Evolutionary conservation across 2,797 vertebrate species (phyloP).

Genomic region (Megalops cyprinoides): DNA sequence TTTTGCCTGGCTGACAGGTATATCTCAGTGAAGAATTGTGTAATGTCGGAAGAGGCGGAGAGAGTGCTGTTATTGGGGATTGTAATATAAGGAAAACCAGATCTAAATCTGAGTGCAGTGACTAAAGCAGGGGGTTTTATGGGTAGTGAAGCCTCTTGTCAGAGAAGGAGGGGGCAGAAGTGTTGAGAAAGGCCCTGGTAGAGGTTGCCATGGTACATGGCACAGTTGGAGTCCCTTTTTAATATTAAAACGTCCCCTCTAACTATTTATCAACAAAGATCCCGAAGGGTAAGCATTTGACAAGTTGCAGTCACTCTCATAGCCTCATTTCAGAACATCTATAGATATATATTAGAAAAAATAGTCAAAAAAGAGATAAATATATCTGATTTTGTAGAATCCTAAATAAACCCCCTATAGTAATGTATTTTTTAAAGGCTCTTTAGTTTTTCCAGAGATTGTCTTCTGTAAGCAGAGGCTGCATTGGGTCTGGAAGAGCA

Average conservation of each 20-base stretch:
- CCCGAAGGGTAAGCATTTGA: constrained; percentile 33
- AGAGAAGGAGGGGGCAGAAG: constrained; percentile 21
- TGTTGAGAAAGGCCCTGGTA: constrained; percentile 34
- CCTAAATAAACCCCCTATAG: background rate
- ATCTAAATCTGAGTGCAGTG: background rate
- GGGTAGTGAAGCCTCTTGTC: background rate
- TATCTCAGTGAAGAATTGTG: constrained; percentile 24
- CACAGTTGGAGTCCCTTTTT: constrained; percentile 45
- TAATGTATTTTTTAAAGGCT: constrained; percentile 28
- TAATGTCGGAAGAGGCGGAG: background rate
- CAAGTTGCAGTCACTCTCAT: constrained; percentile 27
- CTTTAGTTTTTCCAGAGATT: constrained; percentile 22
- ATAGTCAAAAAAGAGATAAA: background rate
- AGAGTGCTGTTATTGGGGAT: background rate
- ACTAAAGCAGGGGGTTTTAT: background rate
- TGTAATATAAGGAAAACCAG: background rate
- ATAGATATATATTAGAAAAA: constrained; percentile 24
- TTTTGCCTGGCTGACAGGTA: constrained; percentile 26
- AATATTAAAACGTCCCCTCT: constrained; percentile 50
- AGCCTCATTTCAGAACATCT: constrained; percentile 41
- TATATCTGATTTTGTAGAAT: background rate
- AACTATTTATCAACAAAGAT: constrained; percentile 53
- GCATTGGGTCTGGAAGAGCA: constrained; percentile 4
- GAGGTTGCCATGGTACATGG: constrained; percentile 34
- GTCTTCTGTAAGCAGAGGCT: constrained; percentile 20